Evolutionary conservation across 2,797 vertebrate genomes (phyloP).

Genomic region (Malurus splendens): DNA sequence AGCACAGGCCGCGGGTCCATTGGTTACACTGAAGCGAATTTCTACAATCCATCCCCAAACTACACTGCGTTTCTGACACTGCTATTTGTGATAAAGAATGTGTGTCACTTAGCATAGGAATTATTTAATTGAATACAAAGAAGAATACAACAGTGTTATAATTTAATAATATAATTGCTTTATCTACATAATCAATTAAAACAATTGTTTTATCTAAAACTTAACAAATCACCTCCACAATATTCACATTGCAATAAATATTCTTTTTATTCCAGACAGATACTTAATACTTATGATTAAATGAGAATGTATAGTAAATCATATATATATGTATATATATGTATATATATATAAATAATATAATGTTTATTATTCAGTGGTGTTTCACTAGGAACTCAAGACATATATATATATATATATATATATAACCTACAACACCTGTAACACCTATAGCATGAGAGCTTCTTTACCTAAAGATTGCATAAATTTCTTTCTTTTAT

Average conservation of each 20-base stretch:
- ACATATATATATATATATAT: neutral
- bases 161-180: neutral
- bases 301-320: neutral
- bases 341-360: neutral
- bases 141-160: neutral
- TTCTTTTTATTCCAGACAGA: neutral
- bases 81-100: neutral
- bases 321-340: neutral
- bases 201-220: neutral
- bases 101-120: neutral
- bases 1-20: fast-evolving
- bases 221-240: neutral
- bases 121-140: neutral
- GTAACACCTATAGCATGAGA: neutral
- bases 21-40: neutral
- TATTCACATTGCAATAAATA: neutral
- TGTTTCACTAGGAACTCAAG: neutral
- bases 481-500: neutral
- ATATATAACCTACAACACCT: too few species aligned
- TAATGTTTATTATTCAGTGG: neutral
- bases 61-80: neutral
- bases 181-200: neutral
- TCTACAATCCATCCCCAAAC: neutral
- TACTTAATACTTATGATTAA: neutral
- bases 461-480: neutral